Evolutionary conservation across 2,888 invertebrate species (phyloP).

Genomic region (Eupithecia pulchellata): DNA sequence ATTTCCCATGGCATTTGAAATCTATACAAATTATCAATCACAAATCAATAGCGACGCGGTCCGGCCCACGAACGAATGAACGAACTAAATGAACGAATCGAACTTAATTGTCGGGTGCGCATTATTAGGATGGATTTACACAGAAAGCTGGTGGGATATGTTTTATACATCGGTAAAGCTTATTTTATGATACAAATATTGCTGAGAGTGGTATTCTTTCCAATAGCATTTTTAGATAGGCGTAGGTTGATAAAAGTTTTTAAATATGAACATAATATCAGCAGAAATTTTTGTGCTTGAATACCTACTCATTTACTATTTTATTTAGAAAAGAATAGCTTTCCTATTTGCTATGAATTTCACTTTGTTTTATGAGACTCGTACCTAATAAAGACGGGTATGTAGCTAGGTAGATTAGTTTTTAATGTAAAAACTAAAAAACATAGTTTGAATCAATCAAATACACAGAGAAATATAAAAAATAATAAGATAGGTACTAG

Average conservation of each 20-base stretch:
- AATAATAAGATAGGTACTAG: too few relatives aligned
- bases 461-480: too few relatives aligned
- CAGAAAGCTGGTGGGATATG: conserved; percentile 11
- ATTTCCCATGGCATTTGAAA: conserved; percentile 7
- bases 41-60: conserved; percentile 77
- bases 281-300: too few relatives aligned
- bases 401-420: neutral
- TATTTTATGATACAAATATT: neutral
- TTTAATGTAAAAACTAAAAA: neutral
- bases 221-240: too few relatives aligned
- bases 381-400: neutral
- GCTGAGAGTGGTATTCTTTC: too few relatives aligned
- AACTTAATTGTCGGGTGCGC: conserved; percentile 69
- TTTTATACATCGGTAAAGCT: neutral
- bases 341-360: neutral
- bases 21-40: conserved; percentile 76
- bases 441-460: too few relatives aligned
- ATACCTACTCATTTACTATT: too few relatives aligned
- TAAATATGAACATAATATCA: too few relatives aligned
- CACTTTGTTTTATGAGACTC: too few relatives aligned
- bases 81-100: conserved; percentile 58
- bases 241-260: too few relatives aligned
- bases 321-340: neutral
- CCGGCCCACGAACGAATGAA: conserved; percentile 61
- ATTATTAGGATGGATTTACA: conserved; percentile 34